phyloP scores from a whole-genome alignment of 2,113 vertebrate genomes.

The Engystomops pustulosus region DNA sequence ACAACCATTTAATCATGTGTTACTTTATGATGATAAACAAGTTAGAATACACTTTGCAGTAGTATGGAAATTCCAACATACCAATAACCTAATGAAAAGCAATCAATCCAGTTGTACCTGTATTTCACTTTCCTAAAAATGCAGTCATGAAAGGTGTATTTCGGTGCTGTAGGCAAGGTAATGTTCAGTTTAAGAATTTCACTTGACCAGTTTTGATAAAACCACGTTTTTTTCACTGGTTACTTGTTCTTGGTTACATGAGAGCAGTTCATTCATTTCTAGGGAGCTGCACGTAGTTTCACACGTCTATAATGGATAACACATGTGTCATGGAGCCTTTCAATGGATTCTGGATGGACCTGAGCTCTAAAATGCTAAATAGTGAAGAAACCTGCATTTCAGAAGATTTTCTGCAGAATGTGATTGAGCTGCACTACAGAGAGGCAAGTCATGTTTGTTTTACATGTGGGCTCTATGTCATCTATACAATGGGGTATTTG shows the following conservation, averaged over 20 bases:
- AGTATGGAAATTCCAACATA: too few species aligned
- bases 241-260: too few species aligned
- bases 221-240: neutral
- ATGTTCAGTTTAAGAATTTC: neutral
- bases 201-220: neutral
- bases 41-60: too few species aligned
- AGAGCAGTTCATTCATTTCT: neutral
- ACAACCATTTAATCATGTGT: too few species aligned
- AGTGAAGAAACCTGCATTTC: neutral
- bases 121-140: slow-evolving; percentile 8
- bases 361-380: neutral
- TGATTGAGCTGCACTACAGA: neutral
- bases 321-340: neutral
- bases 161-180: neutral
- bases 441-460: slow-evolving; percentile 3
- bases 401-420: neutral
- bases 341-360: too few species aligned
- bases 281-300: too few species aligned
- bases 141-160: neutral
- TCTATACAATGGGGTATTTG: neutral
- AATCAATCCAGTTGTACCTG: neutral
- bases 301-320: neutral
- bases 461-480: neutral
- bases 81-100: too few species aligned
- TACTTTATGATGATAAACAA: too few species aligned